These are phyloP conservation scores for Pluvianellus socialis DNA, from an alignment of 2,113 vertebrate species.

Conservation along the genomic window DNA sequence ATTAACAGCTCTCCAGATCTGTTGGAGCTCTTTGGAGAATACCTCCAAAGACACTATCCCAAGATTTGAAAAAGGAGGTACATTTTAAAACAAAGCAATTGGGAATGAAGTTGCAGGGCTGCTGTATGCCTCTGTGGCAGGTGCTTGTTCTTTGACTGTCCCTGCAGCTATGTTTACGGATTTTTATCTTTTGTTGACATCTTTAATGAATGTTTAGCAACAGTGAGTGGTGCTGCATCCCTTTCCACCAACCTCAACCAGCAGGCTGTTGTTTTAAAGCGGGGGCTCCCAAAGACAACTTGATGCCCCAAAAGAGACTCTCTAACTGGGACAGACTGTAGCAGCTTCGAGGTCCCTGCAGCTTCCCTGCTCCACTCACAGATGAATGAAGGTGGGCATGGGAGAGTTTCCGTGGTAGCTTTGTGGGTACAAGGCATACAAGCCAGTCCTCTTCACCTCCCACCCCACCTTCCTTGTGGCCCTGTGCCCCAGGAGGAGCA, in stretches of 20 bases:
- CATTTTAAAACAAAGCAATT: not conserved
- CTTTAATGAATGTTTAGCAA: not conserved
- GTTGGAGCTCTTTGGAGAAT: not conserved
- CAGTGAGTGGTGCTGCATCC: not conserved
- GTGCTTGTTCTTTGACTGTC: not conserved
- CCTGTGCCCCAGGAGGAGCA: not conserved
- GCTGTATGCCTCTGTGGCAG: not conserved
- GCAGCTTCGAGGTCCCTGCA: not conserved
- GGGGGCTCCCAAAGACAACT: not conserved
- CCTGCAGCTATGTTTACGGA: fast-evolving
- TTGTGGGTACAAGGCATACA: not conserved
- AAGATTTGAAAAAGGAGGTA: not conserved
- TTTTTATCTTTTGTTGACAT: not conserved
- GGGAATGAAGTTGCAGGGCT: not conserved
- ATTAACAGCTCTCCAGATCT: not conserved
- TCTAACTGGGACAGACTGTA: not conserved
- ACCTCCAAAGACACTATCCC: not conserved
- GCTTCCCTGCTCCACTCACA: not conserved
- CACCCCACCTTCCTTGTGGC: not conserved
- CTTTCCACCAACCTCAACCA: not conserved
- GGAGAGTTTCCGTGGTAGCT: not conserved
- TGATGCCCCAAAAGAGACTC: not conserved
- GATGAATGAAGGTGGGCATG: not conserved
- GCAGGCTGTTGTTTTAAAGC: not conserved
- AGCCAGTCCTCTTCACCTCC: not conserved